These are phyloP conservation scores for Drosophila grimshawi DNA, from an alignment of 1,140 invertebrate genomes.

Conservation along the genomic window DNA sequence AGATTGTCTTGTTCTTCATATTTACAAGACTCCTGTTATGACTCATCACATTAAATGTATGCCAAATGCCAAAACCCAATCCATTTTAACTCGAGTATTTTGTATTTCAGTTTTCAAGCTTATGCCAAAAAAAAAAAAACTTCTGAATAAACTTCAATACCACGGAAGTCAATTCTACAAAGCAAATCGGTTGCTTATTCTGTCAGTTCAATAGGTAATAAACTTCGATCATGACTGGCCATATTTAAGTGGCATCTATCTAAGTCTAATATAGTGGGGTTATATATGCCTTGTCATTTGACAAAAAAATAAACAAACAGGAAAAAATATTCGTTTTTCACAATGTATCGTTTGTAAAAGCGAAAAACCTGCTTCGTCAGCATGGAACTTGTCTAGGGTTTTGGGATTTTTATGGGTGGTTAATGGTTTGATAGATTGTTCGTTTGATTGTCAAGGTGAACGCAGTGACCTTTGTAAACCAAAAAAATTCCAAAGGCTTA, in stretches of 20 bases:
- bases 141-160: constrained; percentile 16
- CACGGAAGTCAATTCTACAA: constrained; percentile 28
- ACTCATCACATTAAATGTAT: constrained; percentile 10
- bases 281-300: constrained; percentile 37
- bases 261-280: constrained; percentile 8
- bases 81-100: neutral
- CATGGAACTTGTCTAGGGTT: constrained; percentile 48
- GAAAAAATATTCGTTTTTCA: constrained; percentile 32
- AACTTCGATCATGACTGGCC: constrained; percentile 37
- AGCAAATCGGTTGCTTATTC: constrained; percentile 20
- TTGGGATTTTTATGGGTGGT: constrained; percentile 46
- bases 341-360: constrained; percentile 39
- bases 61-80: constrained; percentile 4
- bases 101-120: neutral
- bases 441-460: constrained; percentile 63
- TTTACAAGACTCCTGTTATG: constrained; percentile 10
- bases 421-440: constrained; percentile 32
- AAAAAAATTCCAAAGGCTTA: constrained; percentile 38
- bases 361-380: constrained; percentile 62
- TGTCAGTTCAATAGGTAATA: constrained; percentile 29
- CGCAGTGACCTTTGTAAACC: constrained; percentile 65
- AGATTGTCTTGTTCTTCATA: constrained; percentile 24
- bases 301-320: constrained; percentile 19
- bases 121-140: constrained; percentile 3
- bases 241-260: constrained; percentile 45